A percentile compares a stretch with the other conserved stretches of the same genome.
phyloP scores from a whole-genome alignment of 2,113 vertebrate genomes.

The Mola mola region DNA sequence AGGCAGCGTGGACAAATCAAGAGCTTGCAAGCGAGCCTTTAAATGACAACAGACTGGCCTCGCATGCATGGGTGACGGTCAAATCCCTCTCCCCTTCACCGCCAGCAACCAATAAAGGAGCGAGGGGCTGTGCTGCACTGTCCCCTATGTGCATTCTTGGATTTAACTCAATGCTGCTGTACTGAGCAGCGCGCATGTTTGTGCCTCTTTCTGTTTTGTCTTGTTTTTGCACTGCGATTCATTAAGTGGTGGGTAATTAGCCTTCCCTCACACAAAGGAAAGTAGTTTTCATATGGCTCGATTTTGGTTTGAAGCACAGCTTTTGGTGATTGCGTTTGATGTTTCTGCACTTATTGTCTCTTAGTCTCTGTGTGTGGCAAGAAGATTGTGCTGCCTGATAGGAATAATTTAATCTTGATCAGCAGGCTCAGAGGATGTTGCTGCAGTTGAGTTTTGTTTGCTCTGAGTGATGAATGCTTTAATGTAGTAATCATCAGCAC shows the following conservation, averaged over 20 bases:
- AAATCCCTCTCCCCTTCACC: conserved; percentile 42
- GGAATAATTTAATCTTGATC: conserved; percentile 22
- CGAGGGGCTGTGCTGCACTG: conserved; percentile 29
- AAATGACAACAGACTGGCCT: conserved; percentile 71
- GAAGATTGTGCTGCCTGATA: conserved; percentile 10
- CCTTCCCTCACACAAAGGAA: background rate
- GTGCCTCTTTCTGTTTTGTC: background rate
- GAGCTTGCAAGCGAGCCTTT: conserved; percentile 55
- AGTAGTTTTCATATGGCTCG: conserved; percentile 28
- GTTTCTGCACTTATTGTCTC: conserved; percentile 8
- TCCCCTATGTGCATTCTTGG: conserved; percentile 17
- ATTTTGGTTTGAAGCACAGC: conserved; percentile 34
- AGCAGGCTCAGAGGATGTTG: conserved; percentile 26
- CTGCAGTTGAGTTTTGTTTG: conserved; percentile 12
- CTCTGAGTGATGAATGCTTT: conserved; percentile 8
- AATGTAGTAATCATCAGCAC: background rate
- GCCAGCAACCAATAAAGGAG: conserved; percentile 50
- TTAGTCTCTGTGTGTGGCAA: conserved; percentile 5
- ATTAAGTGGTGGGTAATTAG: conserved; percentile 40
- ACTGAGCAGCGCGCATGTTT: background rate
- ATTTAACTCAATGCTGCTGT: conserved; percentile 19
- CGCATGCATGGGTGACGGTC: conserved; percentile 62
- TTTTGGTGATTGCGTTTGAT: conserved; percentile 30
- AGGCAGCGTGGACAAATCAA: too few species aligned
- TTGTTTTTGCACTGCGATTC: conserved; percentile 1